Percentiles rank a stretch among this genome's conserved stretches.
Conservation (phyloP, 1,140 invertebrate species). For the Aphis craccivora region DNA sequence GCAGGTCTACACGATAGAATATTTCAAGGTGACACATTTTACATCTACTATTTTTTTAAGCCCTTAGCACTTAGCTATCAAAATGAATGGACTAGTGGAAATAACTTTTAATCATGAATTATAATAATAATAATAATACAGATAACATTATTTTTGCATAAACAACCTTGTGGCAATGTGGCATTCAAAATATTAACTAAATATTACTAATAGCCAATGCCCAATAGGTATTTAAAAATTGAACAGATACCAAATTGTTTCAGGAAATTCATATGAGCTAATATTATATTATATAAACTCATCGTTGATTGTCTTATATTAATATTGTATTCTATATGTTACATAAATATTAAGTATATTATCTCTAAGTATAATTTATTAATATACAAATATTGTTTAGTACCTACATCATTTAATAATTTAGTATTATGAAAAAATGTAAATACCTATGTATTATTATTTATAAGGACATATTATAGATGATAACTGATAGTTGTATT, state of each 20-base stretch:
- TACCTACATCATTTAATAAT: background rate
- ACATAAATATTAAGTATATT: background rate
- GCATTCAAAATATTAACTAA: background rate
- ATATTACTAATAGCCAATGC: background rate
- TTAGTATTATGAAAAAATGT: background rate
- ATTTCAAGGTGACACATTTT: conserved; percentile 32
- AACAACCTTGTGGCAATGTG: background rate
- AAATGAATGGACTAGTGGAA: background rate
- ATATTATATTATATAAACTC: background rate
- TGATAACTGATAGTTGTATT: too few species aligned
- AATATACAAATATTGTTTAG: background rate
- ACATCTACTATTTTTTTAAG: background rate
- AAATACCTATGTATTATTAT: background rate
- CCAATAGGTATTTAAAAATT: background rate
- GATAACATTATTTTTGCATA: background rate
- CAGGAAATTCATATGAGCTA: background rate
- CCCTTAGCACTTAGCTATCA: background rate
- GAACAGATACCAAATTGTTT: background rate
- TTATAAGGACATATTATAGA: background rate
- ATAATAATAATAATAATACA: conserved; percentile 10
- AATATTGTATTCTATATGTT: too few species aligned
- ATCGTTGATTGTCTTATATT: background rate
- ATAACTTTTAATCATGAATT: background rate
- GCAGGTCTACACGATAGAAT: background rate
- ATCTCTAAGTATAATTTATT: background rate